Conservation (phyloP, 1,140 invertebrate genomes). For the Papilio aristodemus region DNA sequence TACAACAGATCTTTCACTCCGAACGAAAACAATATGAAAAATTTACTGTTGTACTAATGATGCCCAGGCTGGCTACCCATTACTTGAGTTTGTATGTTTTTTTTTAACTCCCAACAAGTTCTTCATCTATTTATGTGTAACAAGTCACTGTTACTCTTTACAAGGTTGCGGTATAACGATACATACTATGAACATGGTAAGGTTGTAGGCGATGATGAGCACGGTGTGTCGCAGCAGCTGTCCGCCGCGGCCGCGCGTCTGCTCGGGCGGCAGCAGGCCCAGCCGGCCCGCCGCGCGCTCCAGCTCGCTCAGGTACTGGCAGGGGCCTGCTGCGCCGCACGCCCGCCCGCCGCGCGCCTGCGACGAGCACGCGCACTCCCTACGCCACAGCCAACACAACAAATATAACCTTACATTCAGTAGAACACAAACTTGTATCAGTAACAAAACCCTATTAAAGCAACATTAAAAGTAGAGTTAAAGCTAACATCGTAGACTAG, state of each 20-base stretch:
- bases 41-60: no score
- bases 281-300: slow-evolving; percentile 60
- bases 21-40: no score
- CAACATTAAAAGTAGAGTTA: no score
- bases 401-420: no score
- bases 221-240: slow-evolving; percentile 92
- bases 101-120: no score
- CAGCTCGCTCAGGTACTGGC: slow-evolving; percentile 60
- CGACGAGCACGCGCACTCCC: slow-evolving; percentile 67
- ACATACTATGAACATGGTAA: slow-evolving; percentile 94
- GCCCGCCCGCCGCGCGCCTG: slow-evolving; percentile 46
- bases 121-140: no score
- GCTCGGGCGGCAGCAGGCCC: slow-evolving; percentile 68
- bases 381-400: slow-evolving; percentile 30
- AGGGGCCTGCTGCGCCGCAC: slow-evolving; percentile 48
- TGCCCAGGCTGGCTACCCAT: no score
- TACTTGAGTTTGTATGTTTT: no score
- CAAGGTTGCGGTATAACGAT: not conserved
- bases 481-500: no score
- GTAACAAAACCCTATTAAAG: no score
- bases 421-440: no score
- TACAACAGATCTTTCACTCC: not conserved
- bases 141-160: no score
- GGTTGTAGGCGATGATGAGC: slow-evolving; percentile 88
- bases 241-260: slow-evolving; percentile 62